phyloP scores from a whole-genome alignment of 2,888 invertebrate genomes.

The Apamea sordens region DNA sequence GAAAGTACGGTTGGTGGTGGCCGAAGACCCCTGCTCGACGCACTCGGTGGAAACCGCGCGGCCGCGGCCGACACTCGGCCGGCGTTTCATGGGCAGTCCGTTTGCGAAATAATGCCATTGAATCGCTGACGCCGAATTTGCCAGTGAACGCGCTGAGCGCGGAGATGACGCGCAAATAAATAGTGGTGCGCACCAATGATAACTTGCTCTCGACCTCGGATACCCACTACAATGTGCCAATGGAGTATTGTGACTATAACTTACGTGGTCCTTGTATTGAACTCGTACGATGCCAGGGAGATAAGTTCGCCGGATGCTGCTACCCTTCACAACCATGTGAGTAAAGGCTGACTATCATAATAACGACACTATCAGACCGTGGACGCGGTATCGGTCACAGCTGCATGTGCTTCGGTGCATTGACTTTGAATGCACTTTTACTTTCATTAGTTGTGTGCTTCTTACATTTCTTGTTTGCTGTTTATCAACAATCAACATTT shows the following conservation, averaged over 20 bases:
- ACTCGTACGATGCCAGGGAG: constrained; percentile 76
- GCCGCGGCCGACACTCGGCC: constrained; percentile 88
- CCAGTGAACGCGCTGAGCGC: constrained; percentile 81
- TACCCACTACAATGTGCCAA: constrained; percentile 85
- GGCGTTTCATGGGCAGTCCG: constrained; percentile 78
- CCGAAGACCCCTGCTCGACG: constrained; percentile 80
- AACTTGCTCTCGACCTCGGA: constrained; percentile 74
- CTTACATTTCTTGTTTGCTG: constrained; percentile 50
- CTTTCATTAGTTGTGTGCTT: constrained; percentile 77
- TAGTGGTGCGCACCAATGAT: constrained; percentile 77
- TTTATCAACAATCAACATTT: constrained; percentile 18
- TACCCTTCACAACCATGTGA: constrained; percentile 83
- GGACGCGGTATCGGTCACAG: constrained; percentile 70
- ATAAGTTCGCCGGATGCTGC: constrained; percentile 76
- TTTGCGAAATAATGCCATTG: constrained; percentile 88
- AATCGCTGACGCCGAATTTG: constrained; percentile 81
- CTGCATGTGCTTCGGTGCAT: constrained; percentile 75
- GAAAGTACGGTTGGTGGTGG: constrained; percentile 88
- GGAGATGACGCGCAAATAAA: constrained; percentile 88
- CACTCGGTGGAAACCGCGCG: constrained; percentile 85
- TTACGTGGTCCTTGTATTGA: constrained; percentile 81
- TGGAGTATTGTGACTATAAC: constrained; percentile 86
- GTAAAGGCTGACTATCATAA: constrained; percentile 66
- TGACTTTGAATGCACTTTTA: constrained; percentile 86
- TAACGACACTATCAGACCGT: constrained; percentile 36